Base-by-base conservation (phyloP, 2,888 invertebrate species). In the Himalopsyche kuldschensis region DNA sequence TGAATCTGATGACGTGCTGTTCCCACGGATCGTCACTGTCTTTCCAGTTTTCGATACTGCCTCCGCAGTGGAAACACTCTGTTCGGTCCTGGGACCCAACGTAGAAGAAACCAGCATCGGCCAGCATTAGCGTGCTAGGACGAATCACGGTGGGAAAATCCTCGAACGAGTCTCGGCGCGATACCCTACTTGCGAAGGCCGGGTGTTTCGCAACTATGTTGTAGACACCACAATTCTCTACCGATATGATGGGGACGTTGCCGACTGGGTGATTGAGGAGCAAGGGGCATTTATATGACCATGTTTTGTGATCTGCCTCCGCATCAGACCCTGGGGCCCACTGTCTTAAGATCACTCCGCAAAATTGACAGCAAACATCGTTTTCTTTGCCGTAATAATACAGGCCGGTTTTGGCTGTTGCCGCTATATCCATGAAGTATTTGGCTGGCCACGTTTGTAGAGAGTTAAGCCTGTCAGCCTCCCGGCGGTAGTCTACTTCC, bases 11-110 rank as follows among this genome's bases (percentile, higher is more conserved):
- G 0, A 98, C 98, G 90, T 99, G 98, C 89, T 99, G 97, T 87
- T 95, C 95, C 98, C 98, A 98, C 0, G 98, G 98, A 87, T 96
- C 95, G 89, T 99, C 98, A 83, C 94, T 93, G 75, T 94, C 94
- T 89, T 97, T 97, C 98, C 98, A 99, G 89, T 98, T 97, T 88
- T 97, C 96, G 5, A 99, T 92, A 0, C 98, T 98, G 75, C 98
- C 97, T 87, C 97, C 97, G 89, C 99, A 99, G 89, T 96, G 96
- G 90, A 97, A 98, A 89, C 98, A 99, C 84, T 97, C 94, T 0
- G 98, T 97, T 88, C 97, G 95, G 90, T 98, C 98, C 55, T 95
- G 95, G 85, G 94, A 93, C 87, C 97, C 98, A 10, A 96, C 96
- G 88, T 98, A 98, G 89, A 95, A 98, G 90, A 98, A 98, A 48